Evolutionary conservation across 2,888 invertebrate species (phyloP).

Genomic region (Xylophagus ater): DNA sequence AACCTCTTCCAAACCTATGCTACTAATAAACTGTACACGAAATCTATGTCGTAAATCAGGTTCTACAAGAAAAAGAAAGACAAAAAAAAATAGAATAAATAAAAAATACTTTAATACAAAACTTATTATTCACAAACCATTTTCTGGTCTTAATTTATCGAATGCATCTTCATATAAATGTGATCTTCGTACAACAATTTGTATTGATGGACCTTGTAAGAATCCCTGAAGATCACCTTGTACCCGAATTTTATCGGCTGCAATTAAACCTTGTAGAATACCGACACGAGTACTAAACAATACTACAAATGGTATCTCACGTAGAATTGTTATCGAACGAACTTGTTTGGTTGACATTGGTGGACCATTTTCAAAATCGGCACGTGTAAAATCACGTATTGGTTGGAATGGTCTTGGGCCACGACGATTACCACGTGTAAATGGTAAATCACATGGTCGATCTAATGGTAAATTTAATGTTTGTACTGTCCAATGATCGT

Average conservation of each 20-base stretch:
- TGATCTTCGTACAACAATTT: conserved; percentile 69
- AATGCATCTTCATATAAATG: conserved; percentile 98
- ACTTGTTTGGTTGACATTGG: conserved; percentile 80
- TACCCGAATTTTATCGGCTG: conserved; percentile 42
- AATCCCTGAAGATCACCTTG: conserved; percentile 67
- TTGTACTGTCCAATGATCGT: conserved; percentile 53
- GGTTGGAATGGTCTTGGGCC: conserved; percentile 45
- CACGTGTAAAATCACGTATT: conserved; percentile 44
- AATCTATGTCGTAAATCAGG: conserved; percentile 76
- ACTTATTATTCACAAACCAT: conserved; percentile 49
- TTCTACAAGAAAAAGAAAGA: conserved; percentile 44
- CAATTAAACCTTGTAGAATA: conserved; percentile 63
- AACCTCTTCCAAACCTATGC: conserved; percentile 84
- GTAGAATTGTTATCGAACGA: conserved; percentile 73
- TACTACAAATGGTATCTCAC: conserved; percentile 90
- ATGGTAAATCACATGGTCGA: conserved; percentile 44
- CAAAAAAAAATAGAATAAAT: neutral
- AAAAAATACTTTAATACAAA: too few species aligned
- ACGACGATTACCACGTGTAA: conserved; percentile 41
- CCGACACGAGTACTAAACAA: conserved; percentile 83
- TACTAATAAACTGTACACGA: conserved; percentile 81
- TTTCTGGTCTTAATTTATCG: conserved; percentile 80
- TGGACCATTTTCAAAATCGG: conserved; percentile 62
- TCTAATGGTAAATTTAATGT: conserved; percentile 42
- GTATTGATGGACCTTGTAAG: conserved; percentile 62